Base-by-base conservation (phyloP, 2,113 vertebrate genomes). In the Entosphenus tridentatus region DNA sequence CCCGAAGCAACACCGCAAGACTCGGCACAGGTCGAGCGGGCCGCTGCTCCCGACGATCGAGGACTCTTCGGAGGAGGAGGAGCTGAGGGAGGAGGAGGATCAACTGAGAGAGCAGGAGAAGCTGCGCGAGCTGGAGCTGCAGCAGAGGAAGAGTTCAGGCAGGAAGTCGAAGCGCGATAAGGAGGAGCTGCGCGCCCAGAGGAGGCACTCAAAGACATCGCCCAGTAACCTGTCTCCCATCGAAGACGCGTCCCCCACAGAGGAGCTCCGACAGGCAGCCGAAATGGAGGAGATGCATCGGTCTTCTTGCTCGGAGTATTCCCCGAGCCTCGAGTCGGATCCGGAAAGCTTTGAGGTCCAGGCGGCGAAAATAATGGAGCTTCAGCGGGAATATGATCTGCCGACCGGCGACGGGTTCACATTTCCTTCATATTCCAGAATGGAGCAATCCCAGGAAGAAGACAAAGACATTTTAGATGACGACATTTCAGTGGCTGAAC, bases 81-180 rank as follows among this genome's bases (percentile, higher is more conserved):
- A 85, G 69, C 72, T 87, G 17, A 78, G 81, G 67, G 93, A 98
- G 75, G 92, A 96, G 72, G 93, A 95, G 72, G 90, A 95, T 39
- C 78, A 95, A 12, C 74, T 95, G 58, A 87, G 83, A 71, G 92
- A 98, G 70, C 89, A 96, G 74, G 92, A 98, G 74, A 93, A 88
- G 73, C 91, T 95, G 55, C 77, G 81, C 57, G 85, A 85, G 69
- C 73, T 80, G 70, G 85, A 87, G 73, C 84, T 85, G 70, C 78
- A 81, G 13, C 82, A 82, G 73, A 78, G 83, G 56, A 91, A 86
- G 74, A 82, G 83, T 73, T 87, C 87, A 7, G 87, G 85, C 68
- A 90, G 90, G 78, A 96, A 93, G 75, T 95, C 92, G 3, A 96
- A 90, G 77, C 95, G 88, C 75, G 90, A 95, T 73, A 96, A 96